Evolutionary conservation across 2,888 invertebrate genomes (phyloP), one percentile per base, ranked within the genome.

Genomic region (Drosophila mimetica): DNA sequence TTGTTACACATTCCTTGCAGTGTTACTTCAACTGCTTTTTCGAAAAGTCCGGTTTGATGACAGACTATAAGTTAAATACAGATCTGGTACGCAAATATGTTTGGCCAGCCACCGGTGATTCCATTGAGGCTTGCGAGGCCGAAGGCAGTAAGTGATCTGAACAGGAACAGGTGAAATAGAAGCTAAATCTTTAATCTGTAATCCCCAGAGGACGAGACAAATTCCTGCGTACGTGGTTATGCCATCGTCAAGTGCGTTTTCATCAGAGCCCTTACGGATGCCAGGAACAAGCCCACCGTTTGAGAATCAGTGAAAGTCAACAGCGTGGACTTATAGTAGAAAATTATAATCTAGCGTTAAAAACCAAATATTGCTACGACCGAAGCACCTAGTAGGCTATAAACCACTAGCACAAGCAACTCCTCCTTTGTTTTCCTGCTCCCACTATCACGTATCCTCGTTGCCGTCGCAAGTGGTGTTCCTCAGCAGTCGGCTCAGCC

Each of bases 401-500:
- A 44, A 37, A 44, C 11, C 25, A 37, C 37, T 51, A 34, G 65
- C 58, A 72, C 54, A 20, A 28, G 52, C 28, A 37, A 48, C 28
- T 57, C 13, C 4, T 22, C 2, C 6, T 8, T 16, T 11, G 9
- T 50, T 53, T 37, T 22, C 8, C 14, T 52, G 6, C 25, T 18
- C 16, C 34, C n/a, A 6, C 25, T 53, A 71, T 84, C 66, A 76
- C 46, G 78, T 71, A 13, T 75, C 47, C 34, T 75, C 64, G 7
- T 58, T 65, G 39, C 73, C 72, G 20, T 79, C 71, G 59, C 86
- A 85, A 13, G 85, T 81, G 2, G 84, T 85, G 36, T 87, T 44
- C 11, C 28, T 75, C 57, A 94, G 87, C 57, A 94, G 92, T 71
- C 93, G 93, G 83, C 94, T 94, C n/a, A 97, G 92, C 79, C 96